These are phyloP conservation scores for Melieria crassipennis DNA, from an alignment of 2,888 invertebrate species.

Conservation along the genomic window DNA sequence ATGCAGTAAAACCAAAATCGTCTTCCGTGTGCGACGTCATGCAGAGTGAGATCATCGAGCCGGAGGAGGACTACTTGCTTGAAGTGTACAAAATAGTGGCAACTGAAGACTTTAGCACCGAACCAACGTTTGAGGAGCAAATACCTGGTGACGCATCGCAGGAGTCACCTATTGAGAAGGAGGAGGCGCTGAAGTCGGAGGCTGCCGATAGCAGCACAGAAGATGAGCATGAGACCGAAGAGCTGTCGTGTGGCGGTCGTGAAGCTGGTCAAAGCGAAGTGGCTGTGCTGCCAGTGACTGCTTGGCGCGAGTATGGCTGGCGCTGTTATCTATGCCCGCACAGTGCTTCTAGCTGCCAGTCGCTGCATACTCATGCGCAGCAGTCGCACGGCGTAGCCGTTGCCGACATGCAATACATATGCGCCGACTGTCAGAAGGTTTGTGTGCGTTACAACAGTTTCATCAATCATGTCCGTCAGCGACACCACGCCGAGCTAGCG, in stretches of 20 bases:
- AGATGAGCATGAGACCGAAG: neutral
- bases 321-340: constrained; percentile 27
- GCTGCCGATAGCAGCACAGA: constrained; percentile 25
- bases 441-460: constrained; percentile 50
- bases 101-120: neutral
- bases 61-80: neutral
- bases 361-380: constrained; percentile 36
- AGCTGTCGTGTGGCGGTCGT: too few relatives aligned
- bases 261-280: neutral
- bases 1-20: neutral
- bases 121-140: neutral
- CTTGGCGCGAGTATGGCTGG: constrained; percentile 25
- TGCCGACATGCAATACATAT: constrained; percentile 44
- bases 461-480: constrained; percentile 52
- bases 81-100: neutral
- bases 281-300: neutral
- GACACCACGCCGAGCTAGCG: constrained; percentile 48
- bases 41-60: neutral
- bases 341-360: neutral
- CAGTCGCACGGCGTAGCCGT: constrained; percentile 20
- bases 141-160: constrained; percentile 11
- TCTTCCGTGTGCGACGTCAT: neutral
- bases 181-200: neutral
- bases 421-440: constrained; percentile 51
- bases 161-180: neutral